phyloP scores from a whole-genome alignment of 2,888 invertebrate genomes.

The Steinernema hermaphroditum region DNA sequence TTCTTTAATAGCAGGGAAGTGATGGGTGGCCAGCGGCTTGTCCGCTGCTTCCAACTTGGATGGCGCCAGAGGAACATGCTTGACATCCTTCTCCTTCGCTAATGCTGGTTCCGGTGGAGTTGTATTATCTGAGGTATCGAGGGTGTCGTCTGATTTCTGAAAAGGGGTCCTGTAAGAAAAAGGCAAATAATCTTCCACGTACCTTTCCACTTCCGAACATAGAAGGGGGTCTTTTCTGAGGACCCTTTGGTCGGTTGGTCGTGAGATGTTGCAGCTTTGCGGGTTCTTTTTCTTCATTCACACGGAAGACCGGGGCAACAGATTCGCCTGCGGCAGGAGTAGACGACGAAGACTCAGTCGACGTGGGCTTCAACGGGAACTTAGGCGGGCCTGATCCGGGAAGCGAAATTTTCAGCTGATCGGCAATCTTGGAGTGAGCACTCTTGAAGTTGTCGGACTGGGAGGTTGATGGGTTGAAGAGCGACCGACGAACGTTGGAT shows the following conservation, averaged over 20 bases:
- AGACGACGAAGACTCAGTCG: not conserved
- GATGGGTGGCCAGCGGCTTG: not conserved
- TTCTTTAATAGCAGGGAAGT: not conserved
- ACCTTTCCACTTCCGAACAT: not conserved
- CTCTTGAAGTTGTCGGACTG: constrained; percentile 6
- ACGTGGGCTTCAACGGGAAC: not conserved
- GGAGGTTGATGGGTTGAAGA: constrained; percentile 5
- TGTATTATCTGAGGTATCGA: not conserved
- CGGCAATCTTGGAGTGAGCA: not conserved
- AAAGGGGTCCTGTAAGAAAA: not conserved
- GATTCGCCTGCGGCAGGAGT: not conserved
- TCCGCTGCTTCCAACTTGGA: not conserved
- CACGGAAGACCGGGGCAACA: not conserved
- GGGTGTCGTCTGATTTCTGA: constrained; percentile 9
- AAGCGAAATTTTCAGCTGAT: not conserved
- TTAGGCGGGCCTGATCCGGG: not conserved
- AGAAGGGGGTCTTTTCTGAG: constrained; percentile 9
- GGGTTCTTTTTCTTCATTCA: not conserved
- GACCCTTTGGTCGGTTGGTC: constrained; percentile 2
- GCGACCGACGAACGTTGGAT: not conserved
- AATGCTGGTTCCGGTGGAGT: not conserved
- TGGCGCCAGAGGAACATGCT: not conserved
- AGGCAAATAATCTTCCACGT: not conserved
- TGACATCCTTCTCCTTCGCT: constrained; percentile 3
- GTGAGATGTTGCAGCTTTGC: constrained; percentile 10